A percentile compares a stretch with the other conserved stretches of the same genome.
Evolutionary conservation across 2,113 vertebrate genomes (phyloP).

Genomic region (Laticauda laticaudata): DNA sequence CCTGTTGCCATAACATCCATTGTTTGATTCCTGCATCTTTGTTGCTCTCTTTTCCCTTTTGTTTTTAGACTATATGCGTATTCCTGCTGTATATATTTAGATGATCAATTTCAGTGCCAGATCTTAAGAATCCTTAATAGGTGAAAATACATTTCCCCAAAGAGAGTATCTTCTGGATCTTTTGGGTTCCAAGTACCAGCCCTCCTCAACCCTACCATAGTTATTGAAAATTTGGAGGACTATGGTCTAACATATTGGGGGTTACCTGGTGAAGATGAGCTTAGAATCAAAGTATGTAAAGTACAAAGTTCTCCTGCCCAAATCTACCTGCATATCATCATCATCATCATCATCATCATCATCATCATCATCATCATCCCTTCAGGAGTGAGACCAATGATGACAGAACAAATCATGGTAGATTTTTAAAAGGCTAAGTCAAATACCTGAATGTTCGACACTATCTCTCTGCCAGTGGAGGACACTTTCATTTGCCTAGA

Average conservation of each 20-base stretch:
- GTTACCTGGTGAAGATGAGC: neutral
- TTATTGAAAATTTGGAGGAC: no score
- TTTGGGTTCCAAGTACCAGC: no score
- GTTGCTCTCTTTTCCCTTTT: neutral
- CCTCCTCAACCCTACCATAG: no score
- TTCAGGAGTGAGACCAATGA: neutral
- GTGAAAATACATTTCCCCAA: no score
- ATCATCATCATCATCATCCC: neutral
- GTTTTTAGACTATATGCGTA: neutral
- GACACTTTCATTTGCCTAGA: neutral
- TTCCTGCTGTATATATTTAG: neutral
- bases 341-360: no score
- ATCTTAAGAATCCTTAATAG: neutral
- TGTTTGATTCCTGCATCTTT: neutral
- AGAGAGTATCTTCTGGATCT: no score
- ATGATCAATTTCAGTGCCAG: neutral
- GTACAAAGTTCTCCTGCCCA: neutral
- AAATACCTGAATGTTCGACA: neutral
- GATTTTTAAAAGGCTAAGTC: neutral
- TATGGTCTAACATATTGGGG: no score
- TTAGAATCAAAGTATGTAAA: neutral
- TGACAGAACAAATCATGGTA: neutral
- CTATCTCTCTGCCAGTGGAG: neutral
- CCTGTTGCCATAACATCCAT: neutral
- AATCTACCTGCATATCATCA: neutral